Base-by-base conservation (phyloP, 2,797 vertebrate genomes). In the Enteromius argenteus region DNA sequence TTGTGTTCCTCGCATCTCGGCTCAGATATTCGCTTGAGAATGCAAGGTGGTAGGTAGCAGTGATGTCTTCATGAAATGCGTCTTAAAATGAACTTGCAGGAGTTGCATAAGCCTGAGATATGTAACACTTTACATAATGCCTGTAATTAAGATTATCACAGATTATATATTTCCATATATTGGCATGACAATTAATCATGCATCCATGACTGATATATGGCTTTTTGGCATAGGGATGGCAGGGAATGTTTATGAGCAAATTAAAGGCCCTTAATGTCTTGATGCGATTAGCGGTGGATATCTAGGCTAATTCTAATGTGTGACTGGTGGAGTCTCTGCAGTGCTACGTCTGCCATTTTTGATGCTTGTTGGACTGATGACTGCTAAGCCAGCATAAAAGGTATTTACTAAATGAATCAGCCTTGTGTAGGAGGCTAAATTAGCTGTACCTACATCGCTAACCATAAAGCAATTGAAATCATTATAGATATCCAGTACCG, bases 341-440 rank as follows among this genome's bases (percentile, higher is more conserved):
- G 58, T 80, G 78, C 78, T 80, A 46, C 51, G 79, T 85, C 79
- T 85, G 72, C 79, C 79, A 69, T 80, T 85, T 85, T 81, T 78
- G 58, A 73, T 76, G 71, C 27, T 74, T 74, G 69, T 84, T 81
- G 58, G 44, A 84, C 46, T 68, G 51, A 32, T 83, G 64, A 79
- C 80, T 83, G 80, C 83, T 69, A 85, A 84, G 73, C 86, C 37
- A 77, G 74, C 85, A 81, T 78, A 84, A 85, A 71, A 85, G 60
- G 69, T 82, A 79, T 86, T 85, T 83, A 76, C 51, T 56, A 85
- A 87, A 86, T 89, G 86, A 88, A 85, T 89, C 83, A 85, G 80
- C 30, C 69, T 37, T 49, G 80, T 80, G 86, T 89, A 81, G 88
- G 86, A 86, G 85, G 80, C 80, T 66, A 81, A 86, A 85, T 85